Evolutionary conservation across 2,888 invertebrate genomes (phyloP).

Genomic region (Heteromurus nitidus): DNA sequence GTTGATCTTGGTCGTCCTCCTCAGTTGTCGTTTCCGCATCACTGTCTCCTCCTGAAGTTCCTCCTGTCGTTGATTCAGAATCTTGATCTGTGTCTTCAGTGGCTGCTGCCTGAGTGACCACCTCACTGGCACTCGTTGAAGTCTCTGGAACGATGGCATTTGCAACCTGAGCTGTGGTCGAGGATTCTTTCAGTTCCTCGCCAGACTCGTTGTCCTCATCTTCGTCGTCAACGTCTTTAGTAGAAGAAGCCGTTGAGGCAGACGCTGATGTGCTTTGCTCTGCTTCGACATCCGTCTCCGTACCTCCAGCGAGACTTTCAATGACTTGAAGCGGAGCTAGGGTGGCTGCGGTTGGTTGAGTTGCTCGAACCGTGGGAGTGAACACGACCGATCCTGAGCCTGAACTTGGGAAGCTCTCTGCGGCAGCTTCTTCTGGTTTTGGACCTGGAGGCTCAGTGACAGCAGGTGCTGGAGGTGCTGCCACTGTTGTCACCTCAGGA

Average conservation of each 20-base stretch:
- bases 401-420: constrained; percentile 3
- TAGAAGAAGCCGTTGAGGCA: neutral
- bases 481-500: no score
- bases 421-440: neutral
- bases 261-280: constrained; percentile 1
- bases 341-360: constrained; percentile 34
- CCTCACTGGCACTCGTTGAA: neutral
- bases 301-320: constrained; percentile 18
- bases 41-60: neutral
- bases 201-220: constrained; percentile 28
- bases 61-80: neutral
- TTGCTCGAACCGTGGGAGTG: neutral
- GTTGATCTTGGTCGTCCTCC: constrained; percentile 39
- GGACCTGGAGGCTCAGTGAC: no score
- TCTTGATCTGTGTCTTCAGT: neutral
- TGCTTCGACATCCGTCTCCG: constrained; percentile 15
- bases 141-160: constrained; percentile 4
- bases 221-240: constrained; percentile 20
- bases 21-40: constrained; percentile 28
- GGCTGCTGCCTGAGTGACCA: neutral
- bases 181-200: neutral
- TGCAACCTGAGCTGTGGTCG: neutral
- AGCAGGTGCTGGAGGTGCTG: neutral
- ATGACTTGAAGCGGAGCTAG: constrained; percentile 26
- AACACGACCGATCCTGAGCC: constrained; percentile 14